Evolutionary conservation across 2,888 invertebrate genomes (phyloP).

Genomic region (Ecliptopera silaceata): DNA sequence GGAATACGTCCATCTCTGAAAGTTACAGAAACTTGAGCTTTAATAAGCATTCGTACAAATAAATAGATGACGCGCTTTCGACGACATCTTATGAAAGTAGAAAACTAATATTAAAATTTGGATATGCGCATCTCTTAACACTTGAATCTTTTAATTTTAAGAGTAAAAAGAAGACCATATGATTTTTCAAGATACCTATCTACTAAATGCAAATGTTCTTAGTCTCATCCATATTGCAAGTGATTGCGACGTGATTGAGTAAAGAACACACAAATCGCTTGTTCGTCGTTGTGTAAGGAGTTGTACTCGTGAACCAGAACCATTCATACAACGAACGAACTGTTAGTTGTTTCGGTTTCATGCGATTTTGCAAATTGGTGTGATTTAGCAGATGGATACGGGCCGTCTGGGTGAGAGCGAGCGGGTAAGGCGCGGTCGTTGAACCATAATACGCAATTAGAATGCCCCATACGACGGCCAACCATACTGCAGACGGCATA

Average conservation of each 20-base stretch:
- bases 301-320: constrained; percentile 8
- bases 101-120: too few species aligned
- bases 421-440: constrained; percentile 64
- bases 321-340: constrained; percentile 10
- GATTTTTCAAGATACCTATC: background rate
- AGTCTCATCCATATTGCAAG: too few species aligned
- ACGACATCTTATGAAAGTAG: too few species aligned
- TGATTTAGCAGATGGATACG: constrained; percentile 53
- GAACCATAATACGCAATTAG: constrained; percentile 81
- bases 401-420: constrained; percentile 59
- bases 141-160: too few species aligned
- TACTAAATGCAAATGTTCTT: background rate
- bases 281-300: background rate
- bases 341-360: constrained; percentile 19
- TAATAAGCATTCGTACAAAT: too few species aligned
- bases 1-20: constrained; percentile 87
- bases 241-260: too few species aligned
- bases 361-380: constrained; percentile 69
- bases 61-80: too few species aligned
- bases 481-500: constrained; percentile 69
- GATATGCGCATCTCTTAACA: too few species aligned
- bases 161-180: too few species aligned
- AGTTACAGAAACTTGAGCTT: background rate
- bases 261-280: too few species aligned
- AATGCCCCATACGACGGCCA: constrained; percentile 76